Conservation (phyloP, 2,113 vertebrate species). For the Psophia crepitans region DNA sequence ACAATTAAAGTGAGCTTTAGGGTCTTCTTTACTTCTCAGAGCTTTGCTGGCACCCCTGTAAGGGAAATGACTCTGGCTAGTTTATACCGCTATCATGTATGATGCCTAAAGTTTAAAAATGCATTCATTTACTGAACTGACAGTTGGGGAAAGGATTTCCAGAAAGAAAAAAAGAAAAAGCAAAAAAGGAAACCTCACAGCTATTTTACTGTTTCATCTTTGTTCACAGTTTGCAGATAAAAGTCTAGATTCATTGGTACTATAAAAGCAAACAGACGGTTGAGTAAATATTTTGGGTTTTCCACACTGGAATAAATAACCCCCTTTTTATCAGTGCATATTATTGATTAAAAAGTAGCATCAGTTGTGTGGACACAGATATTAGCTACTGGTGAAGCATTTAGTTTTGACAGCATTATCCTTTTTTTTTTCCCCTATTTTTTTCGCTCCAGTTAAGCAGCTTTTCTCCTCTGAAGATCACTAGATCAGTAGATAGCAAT, state of each 20-base stretch:
- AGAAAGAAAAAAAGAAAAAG: not conserved
- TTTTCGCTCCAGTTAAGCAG: constrained; percentile 21
- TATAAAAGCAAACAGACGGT: constrained; percentile 10
- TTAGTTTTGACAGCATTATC: not conserved
- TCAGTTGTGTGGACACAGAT: not conserved
- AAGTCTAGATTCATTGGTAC: not conserved
- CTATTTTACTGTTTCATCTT: constrained; percentile 10
- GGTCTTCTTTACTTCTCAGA: not conserved
- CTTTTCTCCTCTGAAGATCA: constrained; percentile 45
- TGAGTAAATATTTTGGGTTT: constrained; percentile 21
- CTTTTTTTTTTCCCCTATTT: not conserved
- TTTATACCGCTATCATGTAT: not conserved
- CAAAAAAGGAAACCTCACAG: not conserved
- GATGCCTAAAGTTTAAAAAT: not conserved
- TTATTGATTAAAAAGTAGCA: not conserved
- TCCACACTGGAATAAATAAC: not conserved
- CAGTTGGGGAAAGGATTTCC: not conserved
- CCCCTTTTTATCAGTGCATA: not conserved
- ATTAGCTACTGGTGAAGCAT: not conserved
- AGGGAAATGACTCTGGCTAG: not conserved
- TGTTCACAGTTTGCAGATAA: constrained; percentile 35
- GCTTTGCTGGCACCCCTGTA: not conserved
- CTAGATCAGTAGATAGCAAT: not conserved
- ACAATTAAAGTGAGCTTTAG: constrained; percentile 6
- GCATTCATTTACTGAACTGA: not conserved